These are phyloP conservation scores for Lasioglossum calceatum DNA, from an alignment of 2,888 invertebrate genomes.

Conservation along the genomic window DNA sequence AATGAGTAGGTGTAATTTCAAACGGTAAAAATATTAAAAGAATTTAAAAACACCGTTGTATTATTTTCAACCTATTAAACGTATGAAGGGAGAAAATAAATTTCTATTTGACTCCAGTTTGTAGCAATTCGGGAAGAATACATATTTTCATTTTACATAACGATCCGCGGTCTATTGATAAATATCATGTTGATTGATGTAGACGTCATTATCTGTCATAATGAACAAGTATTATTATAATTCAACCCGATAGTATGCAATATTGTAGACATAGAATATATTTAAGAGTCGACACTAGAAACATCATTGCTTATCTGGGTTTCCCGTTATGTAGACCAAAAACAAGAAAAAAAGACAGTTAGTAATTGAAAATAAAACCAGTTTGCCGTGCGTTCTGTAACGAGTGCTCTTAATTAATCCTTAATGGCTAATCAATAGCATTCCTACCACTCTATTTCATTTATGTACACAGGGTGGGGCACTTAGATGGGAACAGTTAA, in stretches of 20 bases:
- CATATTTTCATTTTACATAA: too few relatives aligned
- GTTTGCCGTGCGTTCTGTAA: not conserved
- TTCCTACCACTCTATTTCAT: not conserved
- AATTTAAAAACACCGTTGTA: too few relatives aligned
- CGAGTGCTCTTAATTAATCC: conserved; percentile 6
- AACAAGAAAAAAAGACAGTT: not conserved
- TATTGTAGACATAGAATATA: not conserved
- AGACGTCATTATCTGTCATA: not conserved
- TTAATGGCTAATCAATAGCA: not conserved
- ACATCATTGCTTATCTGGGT: not conserved
- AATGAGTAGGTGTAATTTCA: too few relatives aligned
- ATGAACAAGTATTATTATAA: not conserved
- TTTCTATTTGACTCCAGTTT: too few relatives aligned
- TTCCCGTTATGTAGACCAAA: not conserved
- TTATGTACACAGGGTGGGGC: conserved; percentile 4
- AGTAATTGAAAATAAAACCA: not conserved
- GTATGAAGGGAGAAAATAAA: too few relatives aligned
- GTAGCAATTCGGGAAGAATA: too few relatives aligned
- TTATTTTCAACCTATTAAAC: too few relatives aligned
- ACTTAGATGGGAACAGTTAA: not conserved
- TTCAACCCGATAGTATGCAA: not conserved
- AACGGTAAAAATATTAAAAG: too few relatives aligned
- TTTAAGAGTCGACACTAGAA: not conserved
- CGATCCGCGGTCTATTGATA: too few relatives aligned
- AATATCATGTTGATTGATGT: too few relatives aligned